A percentile compares a stretch with the other conserved stretches of the same genome.
These are phyloP conservation scores for Trisateles emortualis DNA, from an alignment of 2,888 invertebrate genomes.

Conservation along the genomic window DNA sequence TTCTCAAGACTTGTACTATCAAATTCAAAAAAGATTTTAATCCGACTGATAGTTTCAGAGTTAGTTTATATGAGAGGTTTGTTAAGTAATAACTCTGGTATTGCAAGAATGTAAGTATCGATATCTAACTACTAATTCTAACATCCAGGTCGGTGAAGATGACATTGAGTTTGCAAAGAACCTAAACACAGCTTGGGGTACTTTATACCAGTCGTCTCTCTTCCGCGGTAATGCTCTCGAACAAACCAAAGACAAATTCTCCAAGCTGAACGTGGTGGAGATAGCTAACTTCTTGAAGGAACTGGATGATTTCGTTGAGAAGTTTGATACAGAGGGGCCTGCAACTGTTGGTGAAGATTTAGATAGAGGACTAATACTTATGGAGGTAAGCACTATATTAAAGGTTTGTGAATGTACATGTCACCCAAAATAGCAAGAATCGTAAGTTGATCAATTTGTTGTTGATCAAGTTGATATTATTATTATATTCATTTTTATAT, in stretches of 20 bases:
- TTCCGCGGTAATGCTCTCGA: constrained; percentile 90
- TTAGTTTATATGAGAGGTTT: too few relatives aligned
- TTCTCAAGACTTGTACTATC: too few relatives aligned
- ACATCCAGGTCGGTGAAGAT: constrained; percentile 77
- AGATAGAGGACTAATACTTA: constrained; percentile 90
- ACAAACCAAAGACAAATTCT: constrained; percentile 95
- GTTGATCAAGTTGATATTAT: too few relatives aligned
- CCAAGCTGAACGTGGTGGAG: constrained; percentile 92
- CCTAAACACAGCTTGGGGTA: constrained; percentile 90
- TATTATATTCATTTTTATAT: too few relatives aligned
- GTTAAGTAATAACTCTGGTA: too few relatives aligned
- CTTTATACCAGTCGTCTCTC: constrained; percentile 89
- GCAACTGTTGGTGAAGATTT: constrained; percentile 92
- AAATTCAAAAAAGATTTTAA: too few relatives aligned
- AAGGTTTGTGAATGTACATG: too few relatives aligned
- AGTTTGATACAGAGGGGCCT: constrained; percentile 92
- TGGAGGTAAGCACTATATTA: too few relatives aligned
- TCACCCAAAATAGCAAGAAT: too few relatives aligned
- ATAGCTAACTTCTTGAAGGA: constrained; percentile 90
- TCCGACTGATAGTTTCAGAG: too few relatives aligned
- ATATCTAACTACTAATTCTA: neutral
- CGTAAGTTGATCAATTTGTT: too few relatives aligned
- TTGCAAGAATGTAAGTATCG: too few relatives aligned
- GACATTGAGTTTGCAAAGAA: constrained; percentile 87
- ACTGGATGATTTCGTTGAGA: constrained; percentile 89